phyloP scores from a whole-genome alignment of 2,888 invertebrate genomes.

The Pelosia muscerda region DNA sequence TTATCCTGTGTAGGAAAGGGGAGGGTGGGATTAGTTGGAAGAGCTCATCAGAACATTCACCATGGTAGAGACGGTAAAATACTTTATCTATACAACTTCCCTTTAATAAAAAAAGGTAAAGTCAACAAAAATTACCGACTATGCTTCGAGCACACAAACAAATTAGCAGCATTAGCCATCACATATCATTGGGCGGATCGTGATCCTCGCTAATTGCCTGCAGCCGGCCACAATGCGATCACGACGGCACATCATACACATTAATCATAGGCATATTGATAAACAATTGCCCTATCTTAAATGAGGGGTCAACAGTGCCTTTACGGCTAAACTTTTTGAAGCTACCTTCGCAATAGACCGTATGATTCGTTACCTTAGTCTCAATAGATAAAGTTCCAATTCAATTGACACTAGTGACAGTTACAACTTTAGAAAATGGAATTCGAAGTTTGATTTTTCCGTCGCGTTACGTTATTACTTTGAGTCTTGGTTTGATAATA shows the following conservation, averaged over 20 bases:
- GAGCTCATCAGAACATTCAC: no score
- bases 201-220: slow-evolving; percentile 81
- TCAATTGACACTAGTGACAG: slow-evolving; percentile 24
- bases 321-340: slow-evolving; percentile 54
- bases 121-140: slow-evolving; percentile 39
- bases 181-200: slow-evolving; percentile 81
- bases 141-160: slow-evolving; percentile 57
- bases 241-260: slow-evolving; percentile 76
- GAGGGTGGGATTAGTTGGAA: no score
- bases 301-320: slow-evolving; percentile 79
- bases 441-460: slow-evolving; percentile 65
- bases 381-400: slow-evolving; percentile 25
- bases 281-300: slow-evolving; percentile 86
- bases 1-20: no score
- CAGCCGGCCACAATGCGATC: slow-evolving; percentile 68
- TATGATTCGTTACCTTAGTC: slow-evolving; percentile 43
- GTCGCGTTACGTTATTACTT: slow-evolving; percentile 34
- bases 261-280: slow-evolving; percentile 84
- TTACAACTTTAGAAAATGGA: slow-evolving; percentile 50
- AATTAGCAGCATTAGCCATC: slow-evolving; percentile 75
- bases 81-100: no score
- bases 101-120: slow-evolving; percentile 24
- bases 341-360: slow-evolving; percentile 15
- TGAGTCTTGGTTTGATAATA: slow-evolving; percentile 36
- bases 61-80: no score